Percentiles rank a stretch among this genome's conserved stretches.
Evolutionary conservation across 2,888 invertebrate genomes (phyloP).

Genomic region (Poecilus cupreus): DNA sequence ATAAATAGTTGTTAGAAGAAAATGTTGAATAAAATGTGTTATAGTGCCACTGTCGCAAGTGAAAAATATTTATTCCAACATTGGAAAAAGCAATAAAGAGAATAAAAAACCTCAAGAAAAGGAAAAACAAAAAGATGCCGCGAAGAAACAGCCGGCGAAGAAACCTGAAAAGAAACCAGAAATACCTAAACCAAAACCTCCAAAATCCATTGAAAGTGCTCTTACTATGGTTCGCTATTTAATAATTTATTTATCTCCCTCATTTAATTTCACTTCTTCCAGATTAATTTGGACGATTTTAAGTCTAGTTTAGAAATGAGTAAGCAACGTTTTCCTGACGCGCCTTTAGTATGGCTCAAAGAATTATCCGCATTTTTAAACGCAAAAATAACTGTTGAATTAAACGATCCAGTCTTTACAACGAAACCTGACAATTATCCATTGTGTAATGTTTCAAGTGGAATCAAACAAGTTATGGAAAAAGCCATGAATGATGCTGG

Average conservation of each 20-base stretch:
- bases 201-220: constrained; percentile 80
- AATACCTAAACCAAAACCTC: constrained; percentile 77
- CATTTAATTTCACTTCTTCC: constrained; percentile 64
- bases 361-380: constrained; percentile 81
- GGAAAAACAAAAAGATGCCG: constrained; percentile 69
- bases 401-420: constrained; percentile 78
- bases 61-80: constrained; percentile 79
- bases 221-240: constrained; percentile 76
- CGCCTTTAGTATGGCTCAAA: constrained; percentile 83
- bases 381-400: constrained; percentile 78
- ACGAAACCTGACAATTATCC: constrained; percentile 77
- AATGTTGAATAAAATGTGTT: constrained; percentile 62
- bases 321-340: constrained; percentile 80
- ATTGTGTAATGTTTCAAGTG: constrained; percentile 71
- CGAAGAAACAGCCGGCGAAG: constrained; percentile 72
- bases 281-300: constrained; percentile 80
- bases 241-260: neutral
- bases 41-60: constrained; percentile 82
- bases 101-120: constrained; percentile 76
- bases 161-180: constrained; percentile 73
- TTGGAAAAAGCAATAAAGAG: constrained; percentile 79
- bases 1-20: constrained; percentile 53
- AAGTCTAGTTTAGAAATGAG: constrained; percentile 75
- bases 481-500: constrained; percentile 78
- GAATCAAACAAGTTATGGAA: constrained; percentile 71